These are phyloP conservation scores for Notodonta dromedarius DNA, from an alignment of 2,888 invertebrate genomes.

Conservation along the genomic window DNA sequence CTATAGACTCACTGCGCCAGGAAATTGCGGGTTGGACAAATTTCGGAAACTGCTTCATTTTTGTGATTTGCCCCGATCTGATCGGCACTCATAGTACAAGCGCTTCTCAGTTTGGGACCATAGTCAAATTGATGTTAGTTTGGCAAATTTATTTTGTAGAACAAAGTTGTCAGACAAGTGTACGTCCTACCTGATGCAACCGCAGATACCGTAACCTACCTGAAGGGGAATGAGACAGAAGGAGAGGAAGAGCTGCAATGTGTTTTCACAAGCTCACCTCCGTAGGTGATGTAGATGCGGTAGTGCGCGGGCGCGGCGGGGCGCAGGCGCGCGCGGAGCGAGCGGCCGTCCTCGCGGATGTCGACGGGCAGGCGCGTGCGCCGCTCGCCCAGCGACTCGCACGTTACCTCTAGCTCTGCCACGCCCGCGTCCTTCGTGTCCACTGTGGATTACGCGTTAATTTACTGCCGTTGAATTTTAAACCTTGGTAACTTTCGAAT, in stretches of 20 bases:
- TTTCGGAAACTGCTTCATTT: too few species aligned
- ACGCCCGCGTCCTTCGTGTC: constrained; percentile 92
- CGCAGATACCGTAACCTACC: too few species aligned
- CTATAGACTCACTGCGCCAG: too few species aligned
- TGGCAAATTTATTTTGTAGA: not conserved
- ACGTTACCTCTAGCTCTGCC: constrained; percentile 94
- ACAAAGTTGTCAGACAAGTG: too few species aligned
- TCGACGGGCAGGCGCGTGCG: constrained; percentile 88
- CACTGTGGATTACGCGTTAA: constrained; percentile 77
- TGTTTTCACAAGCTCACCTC: constrained; percentile 79
- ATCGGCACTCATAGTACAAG: too few species aligned
- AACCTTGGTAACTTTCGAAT: not conserved
- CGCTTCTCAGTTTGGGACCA: too few species aligned
- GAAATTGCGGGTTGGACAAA: too few species aligned
- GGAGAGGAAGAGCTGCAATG: too few species aligned
- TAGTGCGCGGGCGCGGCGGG: constrained; percentile 93
- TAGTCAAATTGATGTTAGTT: too few species aligned
- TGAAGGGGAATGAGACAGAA: too few species aligned
- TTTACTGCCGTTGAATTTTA: not conserved
- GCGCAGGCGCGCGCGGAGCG: constrained; percentile 92
- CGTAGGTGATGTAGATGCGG: constrained; percentile 88
- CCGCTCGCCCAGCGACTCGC: constrained; percentile 94
- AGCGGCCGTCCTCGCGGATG: constrained; percentile 90
- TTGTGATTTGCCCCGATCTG: too few species aligned
- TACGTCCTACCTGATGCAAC: too few species aligned